Evolutionary conservation across 2,888 invertebrate species (phyloP), one percentile per base, ranked within the genome.

Genomic region (Philaethria dido): DNA sequence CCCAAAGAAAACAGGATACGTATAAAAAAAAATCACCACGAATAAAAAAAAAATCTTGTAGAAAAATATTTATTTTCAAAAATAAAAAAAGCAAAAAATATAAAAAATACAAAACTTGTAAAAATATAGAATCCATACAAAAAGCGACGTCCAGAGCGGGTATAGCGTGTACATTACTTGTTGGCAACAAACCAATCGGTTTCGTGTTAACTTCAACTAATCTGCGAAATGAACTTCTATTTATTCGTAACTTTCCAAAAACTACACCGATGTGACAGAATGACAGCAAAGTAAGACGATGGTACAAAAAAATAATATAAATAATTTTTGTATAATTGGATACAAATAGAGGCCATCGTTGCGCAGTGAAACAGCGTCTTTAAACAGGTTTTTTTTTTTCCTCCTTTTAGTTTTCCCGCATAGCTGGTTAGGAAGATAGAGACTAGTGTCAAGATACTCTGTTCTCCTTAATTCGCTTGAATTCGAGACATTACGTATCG

Each of bases 111-210:
- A n/a, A n/a, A n/a, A n/a, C n/a, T n/a, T n/a, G 14, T 16, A 50
- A n/a, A 62, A 36, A 20, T 39, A 39, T 48, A 2, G 29, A 42
- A 25, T 20, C 20, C 11, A 20, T 1, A 20, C 8, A 6, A 22
- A 11, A 6, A 25, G 25, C 44, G 36, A 45, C 45, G 39, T 45
- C 57, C 16, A 57, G 13, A 50, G 55, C 48, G 14, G 6, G n/a
- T 42, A 18, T 63, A 50, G 52, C 52, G 52, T 52, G 52, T 67
- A 57, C 14, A 63, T 67, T 63, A 62, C 67, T 20, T 44, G 16
- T 67, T 67, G 67, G 67, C 67, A 62, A 25, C 8, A 29, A 42
- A 62, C 67, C 62, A 57, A 33, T 57, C 39, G 62, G 50, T 63
- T 66, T 67, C 57, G 25, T 45, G 48, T 62, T 48, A n/a, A 48